Evolutionary conservation across 2,113 vertebrate species (phyloP).

Genomic region (Gasterosteus aculeatus): DNA sequence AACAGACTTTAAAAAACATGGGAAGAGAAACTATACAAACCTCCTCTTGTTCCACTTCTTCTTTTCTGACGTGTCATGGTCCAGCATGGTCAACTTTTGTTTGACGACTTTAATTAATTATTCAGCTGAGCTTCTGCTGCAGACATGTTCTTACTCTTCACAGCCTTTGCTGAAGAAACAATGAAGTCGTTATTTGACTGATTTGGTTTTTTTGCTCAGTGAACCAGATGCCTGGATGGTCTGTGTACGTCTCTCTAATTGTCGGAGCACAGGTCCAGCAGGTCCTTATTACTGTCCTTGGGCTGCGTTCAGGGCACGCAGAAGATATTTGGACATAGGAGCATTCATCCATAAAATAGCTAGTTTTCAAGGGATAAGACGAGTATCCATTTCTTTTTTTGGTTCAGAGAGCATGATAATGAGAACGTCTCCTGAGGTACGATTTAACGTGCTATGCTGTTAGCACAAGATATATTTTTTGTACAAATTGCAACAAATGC

Average conservation of each 20-base stretch:
- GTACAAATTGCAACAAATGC: too few relatives aligned
- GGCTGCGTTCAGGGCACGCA: conserved; percentile 19
- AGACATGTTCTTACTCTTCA: not conserved
- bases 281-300: conserved; percentile 61
- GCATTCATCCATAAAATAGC: not conserved
- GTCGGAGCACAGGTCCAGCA: conserved; percentile 57
- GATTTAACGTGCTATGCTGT: too few relatives aligned
- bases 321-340: not conserved
- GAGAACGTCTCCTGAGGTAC: too few relatives aligned
- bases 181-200: conserved; percentile 69
- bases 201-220: conserved; percentile 54
- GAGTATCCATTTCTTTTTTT: not conserved
- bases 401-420: not conserved
- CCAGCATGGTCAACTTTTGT: not conserved
- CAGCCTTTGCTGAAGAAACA: conserved; percentile 56
- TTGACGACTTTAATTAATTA: not conserved
- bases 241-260: conserved; percentile 66
- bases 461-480: too few relatives aligned
- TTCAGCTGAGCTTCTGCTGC: not conserved
- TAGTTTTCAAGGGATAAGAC: not conserved
- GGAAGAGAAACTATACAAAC: not conserved
- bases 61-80: not conserved
- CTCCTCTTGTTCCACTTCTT: not conserved
- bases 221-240: conserved; percentile 45
- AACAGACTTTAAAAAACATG: not conserved